phyloP scores from a whole-genome alignment of 2,888 invertebrate species.

The Lycaena phlaeas region DNA sequence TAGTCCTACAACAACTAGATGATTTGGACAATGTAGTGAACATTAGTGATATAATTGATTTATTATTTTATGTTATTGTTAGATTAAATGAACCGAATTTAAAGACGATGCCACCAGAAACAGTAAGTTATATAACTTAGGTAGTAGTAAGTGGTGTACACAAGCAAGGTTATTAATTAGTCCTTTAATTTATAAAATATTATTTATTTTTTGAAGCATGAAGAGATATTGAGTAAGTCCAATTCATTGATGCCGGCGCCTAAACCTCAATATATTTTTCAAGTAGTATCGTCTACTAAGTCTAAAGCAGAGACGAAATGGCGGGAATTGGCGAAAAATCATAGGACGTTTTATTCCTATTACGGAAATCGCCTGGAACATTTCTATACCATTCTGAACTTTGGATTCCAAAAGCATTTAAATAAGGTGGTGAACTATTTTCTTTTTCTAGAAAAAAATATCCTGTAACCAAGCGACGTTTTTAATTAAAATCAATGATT shows the following conservation, averaged over 20 bases:
- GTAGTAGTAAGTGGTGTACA: too few relatives aligned
- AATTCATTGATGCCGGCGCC: conserved; percentile 51
- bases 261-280: conserved; percentile 79
- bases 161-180: too few relatives aligned
- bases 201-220: conserved; percentile 68
- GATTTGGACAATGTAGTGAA: conserved; percentile 50
- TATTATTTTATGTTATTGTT: conserved; percentile 79
- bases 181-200: too few relatives aligned
- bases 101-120: conserved; percentile 66
- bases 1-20: conserved; percentile 62
- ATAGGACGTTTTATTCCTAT: conserved; percentile 78
- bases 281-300: conserved; percentile 71
- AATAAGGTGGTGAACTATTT: conserved; percentile 60
- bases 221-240: conserved; percentile 65
- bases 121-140: conserved; percentile 56
- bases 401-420: conserved; percentile 83
- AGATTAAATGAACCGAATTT: conserved; percentile 74
- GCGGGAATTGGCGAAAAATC: conserved; percentile 67
- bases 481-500: conserved; percentile 1
- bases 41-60: conserved; percentile 69
- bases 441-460: too few relatives aligned
- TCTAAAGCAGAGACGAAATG: conserved; percentile 74
- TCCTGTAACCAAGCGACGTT: too few relatives aligned
- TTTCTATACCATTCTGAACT: conserved; percentile 85
- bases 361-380: conserved; percentile 88